Evolutionary conservation across 2,113 vertebrate species (phyloP).

Genomic region (Todiramphus chloris): DNA sequence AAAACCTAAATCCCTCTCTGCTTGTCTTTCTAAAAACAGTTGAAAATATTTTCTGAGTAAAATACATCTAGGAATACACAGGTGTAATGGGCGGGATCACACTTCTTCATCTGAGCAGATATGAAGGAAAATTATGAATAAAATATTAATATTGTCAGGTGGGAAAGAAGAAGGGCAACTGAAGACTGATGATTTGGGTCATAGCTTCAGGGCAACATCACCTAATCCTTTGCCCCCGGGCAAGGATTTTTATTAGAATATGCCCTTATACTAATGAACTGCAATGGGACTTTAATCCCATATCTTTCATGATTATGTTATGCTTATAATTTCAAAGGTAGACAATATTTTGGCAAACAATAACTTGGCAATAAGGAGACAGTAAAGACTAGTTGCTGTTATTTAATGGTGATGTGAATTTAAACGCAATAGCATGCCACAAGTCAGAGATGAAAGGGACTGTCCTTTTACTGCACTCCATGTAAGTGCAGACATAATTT

Average conservation of each 20-base stretch:
- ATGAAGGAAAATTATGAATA: background rate
- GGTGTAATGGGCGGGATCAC: background rate
- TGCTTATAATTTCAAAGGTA: background rate
- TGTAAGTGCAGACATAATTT: rapidly evolving
- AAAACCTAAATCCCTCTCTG: background rate
- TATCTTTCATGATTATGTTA: background rate
- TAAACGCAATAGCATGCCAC: background rate
- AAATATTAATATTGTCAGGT: background rate
- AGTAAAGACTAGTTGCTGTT: background rate
- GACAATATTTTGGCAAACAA: background rate
- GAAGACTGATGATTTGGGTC: background rate
- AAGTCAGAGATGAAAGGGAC: background rate
- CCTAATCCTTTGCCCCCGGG: background rate
- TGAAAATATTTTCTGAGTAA: background rate
- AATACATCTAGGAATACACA: background rate
- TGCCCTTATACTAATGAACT: background rate
- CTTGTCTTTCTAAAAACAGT: background rate
- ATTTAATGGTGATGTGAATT: background rate
- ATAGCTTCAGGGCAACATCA: background rate
- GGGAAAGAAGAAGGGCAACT: background rate
- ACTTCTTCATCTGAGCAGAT: background rate
- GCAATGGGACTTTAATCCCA: background rate
- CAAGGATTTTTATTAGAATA: background rate
- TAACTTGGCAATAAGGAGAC: background rate
- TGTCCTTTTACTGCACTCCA: background rate